Base-by-base conservation (phyloP, 2,888 invertebrate species). In the Drepana falcataria region DNA sequence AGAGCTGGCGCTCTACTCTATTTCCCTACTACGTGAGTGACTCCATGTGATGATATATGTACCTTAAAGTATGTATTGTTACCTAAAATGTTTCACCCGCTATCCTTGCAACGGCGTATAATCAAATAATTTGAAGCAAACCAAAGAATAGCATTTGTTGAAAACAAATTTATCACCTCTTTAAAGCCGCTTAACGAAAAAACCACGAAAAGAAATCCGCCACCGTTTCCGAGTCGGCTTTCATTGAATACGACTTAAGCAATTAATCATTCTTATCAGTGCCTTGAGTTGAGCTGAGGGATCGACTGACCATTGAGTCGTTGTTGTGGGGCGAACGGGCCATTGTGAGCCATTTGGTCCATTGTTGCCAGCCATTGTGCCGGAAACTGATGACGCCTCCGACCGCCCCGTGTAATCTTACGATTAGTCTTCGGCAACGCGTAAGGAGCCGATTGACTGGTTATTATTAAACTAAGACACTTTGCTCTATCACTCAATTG, bases 201-300 rank as follows among this genome's bases (percentile, higher is more conserved):
- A 57, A 54, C 55, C 56, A 61, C 55, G 65, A 65, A 79, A 81
- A 79, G 51, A 81, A 79, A 77, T 60, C 63, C 71, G 69, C 68
- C 67, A 59, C 65, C 73, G 68, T 76, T 79, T 71, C 80, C 73
- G 71, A 69, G 63, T 61, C 69, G 67, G 73, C 77, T 83, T 87
- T 83, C 87, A 90, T 89, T 90, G 90, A 90, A 87, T 83, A 82
- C 82, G 77, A 79, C 83, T 89, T 86, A 82, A 80, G 81, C 90
- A 85, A 90, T 91, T 90, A 90, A 91, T 91, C 90, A 91, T 85
- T 80, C 84, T 88, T 91, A 91, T 91, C 90, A 81, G 85, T 83
- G 83, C 83, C 79, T 81, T 61, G 81, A 85, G 87, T 87, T 89
- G 85, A 75, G 77, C 69, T 64, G 65, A 73, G 78, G 84, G 79